These are phyloP conservation scores for Onychostoma macrolepis DNA, from an alignment of 2,113 vertebrate species.

Conservation along the genomic window DNA sequence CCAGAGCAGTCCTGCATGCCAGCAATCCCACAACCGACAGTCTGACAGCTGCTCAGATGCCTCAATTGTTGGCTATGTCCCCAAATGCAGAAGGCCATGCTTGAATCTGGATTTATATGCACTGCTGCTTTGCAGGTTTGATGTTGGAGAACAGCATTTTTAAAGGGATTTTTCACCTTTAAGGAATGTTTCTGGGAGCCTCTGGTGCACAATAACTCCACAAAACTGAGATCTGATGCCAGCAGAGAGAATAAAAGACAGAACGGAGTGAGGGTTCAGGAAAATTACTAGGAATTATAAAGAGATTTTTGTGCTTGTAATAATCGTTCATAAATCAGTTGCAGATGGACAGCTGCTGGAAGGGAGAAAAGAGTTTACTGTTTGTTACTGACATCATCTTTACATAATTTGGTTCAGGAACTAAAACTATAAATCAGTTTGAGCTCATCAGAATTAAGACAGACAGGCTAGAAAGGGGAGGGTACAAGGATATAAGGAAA, in stretches of 20 bases:
- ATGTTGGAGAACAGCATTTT: background rate
- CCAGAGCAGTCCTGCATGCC: background rate
- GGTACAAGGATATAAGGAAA: too few species aligned
- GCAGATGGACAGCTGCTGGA: background rate
- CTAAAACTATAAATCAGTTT: background rate
- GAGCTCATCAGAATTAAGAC: background rate
- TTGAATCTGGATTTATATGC: background rate
- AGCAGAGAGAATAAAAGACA: background rate
- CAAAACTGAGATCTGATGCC: background rate
- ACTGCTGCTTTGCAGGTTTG: background rate
- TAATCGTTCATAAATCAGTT: background rate
- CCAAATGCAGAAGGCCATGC: background rate
- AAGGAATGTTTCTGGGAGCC: background rate
- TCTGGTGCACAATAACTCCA: background rate
- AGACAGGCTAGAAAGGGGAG: too few species aligned
- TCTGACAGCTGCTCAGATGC: background rate
- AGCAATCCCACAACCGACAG: background rate
- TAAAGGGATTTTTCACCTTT: background rate
- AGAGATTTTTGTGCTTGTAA: constrained; percentile 10
- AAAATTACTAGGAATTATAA: background rate
- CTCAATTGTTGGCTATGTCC: background rate
- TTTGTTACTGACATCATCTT: background rate
- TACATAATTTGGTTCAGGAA: background rate
- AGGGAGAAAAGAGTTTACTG: background rate
- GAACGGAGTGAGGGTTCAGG: background rate